These are phyloP conservation scores for Phragmatobia fuliginosa DNA, from an alignment of 2,888 invertebrate species.

Conservation along the genomic window DNA sequence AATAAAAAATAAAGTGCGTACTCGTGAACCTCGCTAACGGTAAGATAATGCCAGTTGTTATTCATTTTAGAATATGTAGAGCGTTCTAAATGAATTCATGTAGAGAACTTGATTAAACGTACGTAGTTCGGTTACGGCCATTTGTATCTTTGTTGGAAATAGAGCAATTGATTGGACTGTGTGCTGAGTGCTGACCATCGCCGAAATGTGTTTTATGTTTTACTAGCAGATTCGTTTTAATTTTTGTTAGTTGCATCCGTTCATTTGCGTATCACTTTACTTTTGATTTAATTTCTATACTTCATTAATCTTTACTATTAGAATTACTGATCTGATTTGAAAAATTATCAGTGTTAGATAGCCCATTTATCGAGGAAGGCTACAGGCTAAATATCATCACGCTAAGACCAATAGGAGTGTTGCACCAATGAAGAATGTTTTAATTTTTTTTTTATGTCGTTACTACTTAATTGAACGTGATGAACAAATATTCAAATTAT, in stretches of 20 bases:
- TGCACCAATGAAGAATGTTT: too few species aligned
- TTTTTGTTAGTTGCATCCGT: not conserved
- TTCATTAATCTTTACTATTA: not conserved
- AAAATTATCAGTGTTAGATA: too few species aligned
- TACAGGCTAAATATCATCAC: too few species aligned
- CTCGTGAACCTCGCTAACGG: slow-evolving; percentile 58
- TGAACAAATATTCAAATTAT: too few species aligned
- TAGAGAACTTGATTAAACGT: slow-evolving; percentile 35
- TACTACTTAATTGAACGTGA: too few species aligned
- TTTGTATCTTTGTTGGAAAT: slow-evolving; percentile 22
- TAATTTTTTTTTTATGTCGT: too few species aligned
- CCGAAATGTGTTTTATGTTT: not conserved
- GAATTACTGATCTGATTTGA: too few species aligned
- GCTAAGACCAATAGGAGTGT: too few species aligned
- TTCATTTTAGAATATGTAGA: slow-evolving; percentile 58
- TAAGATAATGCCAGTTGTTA: slow-evolving; percentile 60
- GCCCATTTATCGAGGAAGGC: too few species aligned
- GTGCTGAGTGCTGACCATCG: not conserved
- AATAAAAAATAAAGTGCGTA: slow-evolving; percentile 41
- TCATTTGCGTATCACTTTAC: not conserved
- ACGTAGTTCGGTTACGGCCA: slow-evolving; percentile 24
- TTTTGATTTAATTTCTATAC: not conserved
- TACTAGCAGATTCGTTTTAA: not conserved
- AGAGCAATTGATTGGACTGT: slow-evolving; percentile 25
- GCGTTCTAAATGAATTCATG: slow-evolving; percentile 53